Evolutionary conservation across 2,797 vertebrate species (phyloP), one percentile per base, ranked within the genome.

Genomic region (Sternarchorhynchus goeldii): DNA sequence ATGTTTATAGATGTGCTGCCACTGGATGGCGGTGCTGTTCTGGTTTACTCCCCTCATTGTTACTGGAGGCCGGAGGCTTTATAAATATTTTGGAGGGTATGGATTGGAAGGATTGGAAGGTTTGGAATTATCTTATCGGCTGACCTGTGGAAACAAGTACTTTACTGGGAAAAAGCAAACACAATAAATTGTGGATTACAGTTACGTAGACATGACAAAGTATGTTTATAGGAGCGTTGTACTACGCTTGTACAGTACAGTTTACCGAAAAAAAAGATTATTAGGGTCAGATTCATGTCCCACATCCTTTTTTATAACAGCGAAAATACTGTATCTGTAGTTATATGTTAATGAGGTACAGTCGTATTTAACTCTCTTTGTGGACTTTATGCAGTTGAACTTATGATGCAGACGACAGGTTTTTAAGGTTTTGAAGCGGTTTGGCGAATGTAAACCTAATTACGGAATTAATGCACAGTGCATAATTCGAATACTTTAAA

Each of bases 11-110:
- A 6, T n/a, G 31, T 18, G 17, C 14, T 64, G n/a, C 78, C 80
- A 82, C 74, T 81, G 91, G 92, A 92, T 88, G 90, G 89, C 63
- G 87, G 69, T 87, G 74, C 55, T 87, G 87, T 68, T 25, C 79
- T 34, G 75, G 70, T 59, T 20, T 59, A 31, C 53, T 32, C 45
- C 31, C 53, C 71, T 60, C 64, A 21, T 63, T 57, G 10, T 59
- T 20, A 17, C 10, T 81, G 16, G 53, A 41, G 45, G 32, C n/a
- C 81, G 17, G 53, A 41, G 45, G 45, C 25, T 69, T 41, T 32
- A 70, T 32, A 50, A 4, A 18, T 29, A 31, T 63, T 3, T 1
- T 67, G 36, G 29, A 58, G 20, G 68, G 58, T 66, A 32, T 65
- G 39, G 72, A 67, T 5, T 57, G 1, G 0, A 64, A 85, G 39